Conservation (phyloP, 2,797 vertebrate species). For the Podargus strigoides region DNA sequence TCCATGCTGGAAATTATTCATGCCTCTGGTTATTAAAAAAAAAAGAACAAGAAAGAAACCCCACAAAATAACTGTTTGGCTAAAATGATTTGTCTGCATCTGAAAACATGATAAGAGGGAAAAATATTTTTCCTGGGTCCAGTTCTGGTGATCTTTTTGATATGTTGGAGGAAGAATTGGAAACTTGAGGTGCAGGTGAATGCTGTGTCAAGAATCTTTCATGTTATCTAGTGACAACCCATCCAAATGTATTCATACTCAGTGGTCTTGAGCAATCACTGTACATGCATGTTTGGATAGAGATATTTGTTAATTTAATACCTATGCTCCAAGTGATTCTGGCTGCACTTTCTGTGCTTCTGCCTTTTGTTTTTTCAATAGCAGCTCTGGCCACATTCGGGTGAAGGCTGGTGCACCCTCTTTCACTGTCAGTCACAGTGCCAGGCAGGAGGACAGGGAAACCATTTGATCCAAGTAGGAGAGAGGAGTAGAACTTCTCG, state of each 20-base stretch:
- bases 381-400: background rate
- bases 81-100: background rate
- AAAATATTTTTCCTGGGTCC: background rate
- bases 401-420: background rate
- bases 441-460: background rate
- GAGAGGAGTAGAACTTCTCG: background rate
- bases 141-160: background rate
- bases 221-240: background rate
- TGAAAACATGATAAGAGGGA: background rate
- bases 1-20: slow-evolving; percentile 51
- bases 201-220: slow-evolving; percentile 1
- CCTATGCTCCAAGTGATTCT: background rate
- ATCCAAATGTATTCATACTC: background rate
- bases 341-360: background rate
- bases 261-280: background rate
- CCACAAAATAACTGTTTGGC: background rate
- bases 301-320: background rate
- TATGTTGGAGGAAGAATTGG: background rate
- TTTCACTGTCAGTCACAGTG: background rate
- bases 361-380: background rate
- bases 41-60: background rate
- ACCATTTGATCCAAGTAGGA: background rate
- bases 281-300: background rate
- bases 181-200: background rate
- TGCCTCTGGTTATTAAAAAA: background rate